Percentiles rank a stretch among this genome's conserved stretches.
Evolutionary conservation across 2,888 invertebrate genomes (phyloP).

Genomic region (Lithodes maja): DNA sequence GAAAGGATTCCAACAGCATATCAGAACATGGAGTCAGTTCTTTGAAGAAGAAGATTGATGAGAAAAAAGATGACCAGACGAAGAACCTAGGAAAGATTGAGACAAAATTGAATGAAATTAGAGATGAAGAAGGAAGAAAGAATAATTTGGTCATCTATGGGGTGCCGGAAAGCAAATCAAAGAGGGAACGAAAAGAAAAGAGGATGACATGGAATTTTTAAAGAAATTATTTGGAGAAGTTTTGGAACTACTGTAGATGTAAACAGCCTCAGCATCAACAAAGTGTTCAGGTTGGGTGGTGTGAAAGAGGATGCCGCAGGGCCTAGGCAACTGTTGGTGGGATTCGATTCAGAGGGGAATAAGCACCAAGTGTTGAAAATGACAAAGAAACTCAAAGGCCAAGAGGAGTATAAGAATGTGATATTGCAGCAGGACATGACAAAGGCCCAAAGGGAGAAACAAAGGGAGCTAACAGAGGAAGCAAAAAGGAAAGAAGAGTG

Average conservation of each 20-base stretch:
- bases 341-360: neutral
- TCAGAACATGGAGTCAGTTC: neutral
- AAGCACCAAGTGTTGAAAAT: neutral
- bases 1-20: too few species aligned
- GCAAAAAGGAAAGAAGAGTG: too few species aligned
- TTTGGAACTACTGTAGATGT: neutral
- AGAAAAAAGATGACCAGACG: neutral
- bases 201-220: conserved; percentile 8
- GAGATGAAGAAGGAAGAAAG: neutral
- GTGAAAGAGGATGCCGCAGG: neutral
- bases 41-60: neutral
- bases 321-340: too few species aligned
- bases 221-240: neutral
- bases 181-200: conserved; percentile 5
- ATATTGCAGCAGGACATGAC: neutral
- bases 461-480: too few species aligned
- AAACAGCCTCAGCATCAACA: neutral
- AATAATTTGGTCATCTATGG: neutral
- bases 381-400: neutral
- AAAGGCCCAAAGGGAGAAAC: too few species aligned
- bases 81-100: neutral
- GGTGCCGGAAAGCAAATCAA: neutral
- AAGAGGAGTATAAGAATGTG: neutral
- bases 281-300: neutral
- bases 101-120: neutral